Evolutionary conservation across 2,797 vertebrate species (phyloP).

Genomic region (Streptopelia turtur): DNA sequence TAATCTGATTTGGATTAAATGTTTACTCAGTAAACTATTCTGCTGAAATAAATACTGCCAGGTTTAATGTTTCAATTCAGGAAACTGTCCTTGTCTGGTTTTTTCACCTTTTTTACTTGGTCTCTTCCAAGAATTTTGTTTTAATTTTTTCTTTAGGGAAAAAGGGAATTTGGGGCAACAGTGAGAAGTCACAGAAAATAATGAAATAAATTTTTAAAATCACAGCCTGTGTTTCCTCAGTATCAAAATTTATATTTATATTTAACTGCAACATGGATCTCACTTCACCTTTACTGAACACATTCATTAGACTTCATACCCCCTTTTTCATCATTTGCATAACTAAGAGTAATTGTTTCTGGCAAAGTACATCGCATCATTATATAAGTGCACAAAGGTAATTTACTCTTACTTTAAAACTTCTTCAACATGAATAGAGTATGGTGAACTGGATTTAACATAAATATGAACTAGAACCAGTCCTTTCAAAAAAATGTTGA

Average conservation of each 20-base stretch:
- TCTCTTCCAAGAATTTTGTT: neutral
- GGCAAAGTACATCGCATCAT: neutral
- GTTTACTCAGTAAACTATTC: neutral
- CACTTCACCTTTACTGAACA: neutral
- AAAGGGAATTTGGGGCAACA: neutral
- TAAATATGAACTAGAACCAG: neutral
- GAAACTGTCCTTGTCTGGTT: neutral
- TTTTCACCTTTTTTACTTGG: neutral
- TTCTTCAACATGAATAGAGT: neutral
- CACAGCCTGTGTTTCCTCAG: neutral
- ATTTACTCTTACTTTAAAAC: neutral
- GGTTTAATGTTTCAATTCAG: neutral
- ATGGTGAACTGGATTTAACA: neutral
- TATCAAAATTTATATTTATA: neutral
- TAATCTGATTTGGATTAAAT: slow-evolving; percentile 10
- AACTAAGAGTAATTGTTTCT: neutral
- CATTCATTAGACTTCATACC: neutral
- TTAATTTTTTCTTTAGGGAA: neutral
- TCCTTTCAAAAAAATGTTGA: neutral
- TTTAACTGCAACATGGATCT: neutral
- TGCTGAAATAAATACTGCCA: neutral
- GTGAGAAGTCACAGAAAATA: neutral
- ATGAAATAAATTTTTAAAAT: neutral
- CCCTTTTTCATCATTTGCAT: neutral
- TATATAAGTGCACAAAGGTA: neutral